Conservation (phyloP, 2,888 invertebrate species). For the Oscheius onirici region DNA sequence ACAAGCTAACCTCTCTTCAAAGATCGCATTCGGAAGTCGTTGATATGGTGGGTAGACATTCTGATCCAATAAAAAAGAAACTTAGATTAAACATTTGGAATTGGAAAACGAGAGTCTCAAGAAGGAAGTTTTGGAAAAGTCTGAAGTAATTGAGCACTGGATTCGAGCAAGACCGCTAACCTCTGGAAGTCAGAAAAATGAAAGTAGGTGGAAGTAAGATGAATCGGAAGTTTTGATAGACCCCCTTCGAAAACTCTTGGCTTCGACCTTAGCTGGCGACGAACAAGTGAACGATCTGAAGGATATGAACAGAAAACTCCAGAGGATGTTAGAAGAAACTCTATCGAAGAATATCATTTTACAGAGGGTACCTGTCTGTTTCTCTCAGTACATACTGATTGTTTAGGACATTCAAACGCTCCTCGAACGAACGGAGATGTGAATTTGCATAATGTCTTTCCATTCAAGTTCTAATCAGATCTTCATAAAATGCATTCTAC, state of each 20-base stretch:
- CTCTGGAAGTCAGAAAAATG: slow-evolving; percentile 33
- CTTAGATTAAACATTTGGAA: slow-evolving; percentile 44
- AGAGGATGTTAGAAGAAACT: slow-evolving; percentile 59
- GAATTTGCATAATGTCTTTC: slow-evolving; percentile 8
- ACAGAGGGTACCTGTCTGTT: slow-evolving; percentile 39
- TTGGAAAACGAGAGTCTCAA: slow-evolving; percentile 39
- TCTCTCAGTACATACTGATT: not conserved
- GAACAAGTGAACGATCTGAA: slow-evolving; percentile 43
- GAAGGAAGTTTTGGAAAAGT: slow-evolving; percentile 53
- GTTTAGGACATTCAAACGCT: slow-evolving; percentile 55
- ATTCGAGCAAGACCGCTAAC: slow-evolving; percentile 36
- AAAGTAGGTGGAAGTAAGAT: not conserved
- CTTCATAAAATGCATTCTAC: not conserved
- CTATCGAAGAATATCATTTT: slow-evolving; percentile 58
- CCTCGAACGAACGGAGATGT: slow-evolving; percentile 54
- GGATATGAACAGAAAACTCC: slow-evolving; percentile 59
- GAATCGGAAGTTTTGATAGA: not conserved
- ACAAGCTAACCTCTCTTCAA: slow-evolving; percentile 73
- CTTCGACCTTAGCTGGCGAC: slow-evolving; percentile 40
- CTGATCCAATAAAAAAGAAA: slow-evolving; percentile 39
- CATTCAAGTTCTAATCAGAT: slow-evolving; percentile 2
- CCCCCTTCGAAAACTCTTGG: slow-evolving; percentile 45
- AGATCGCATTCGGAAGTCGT: slow-evolving; percentile 74
- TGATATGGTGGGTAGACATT: slow-evolving; percentile 73
- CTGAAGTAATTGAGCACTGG: slow-evolving; percentile 50